These are phyloP conservation scores for Nothocercus nigrocapillus DNA, from an alignment of 2,113 vertebrate species.

Conservation along the genomic window DNA sequence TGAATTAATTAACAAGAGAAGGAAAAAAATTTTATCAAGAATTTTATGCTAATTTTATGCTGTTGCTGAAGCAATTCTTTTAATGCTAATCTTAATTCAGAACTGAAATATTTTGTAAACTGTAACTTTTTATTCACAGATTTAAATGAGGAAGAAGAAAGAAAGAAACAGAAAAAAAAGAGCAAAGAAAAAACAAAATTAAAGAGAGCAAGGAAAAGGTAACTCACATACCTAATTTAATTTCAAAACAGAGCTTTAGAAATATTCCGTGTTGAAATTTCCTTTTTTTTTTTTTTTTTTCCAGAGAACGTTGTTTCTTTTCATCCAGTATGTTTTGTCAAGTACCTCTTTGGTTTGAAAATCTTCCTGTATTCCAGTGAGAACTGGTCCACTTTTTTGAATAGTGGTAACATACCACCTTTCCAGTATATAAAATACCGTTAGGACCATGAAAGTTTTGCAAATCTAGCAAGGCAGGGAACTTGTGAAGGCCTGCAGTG, in stretches of 20 bases:
- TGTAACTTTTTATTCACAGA: slow-evolving; percentile 65
- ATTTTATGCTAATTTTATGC: neutral
- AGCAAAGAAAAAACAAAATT: slow-evolving; percentile 83
- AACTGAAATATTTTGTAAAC: neutral
- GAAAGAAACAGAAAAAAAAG: slow-evolving; percentile 86
- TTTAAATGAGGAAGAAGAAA: slow-evolving; percentile 82
- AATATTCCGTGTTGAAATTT: neutral
- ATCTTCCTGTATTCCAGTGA: neutral
- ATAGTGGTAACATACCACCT: neutral
- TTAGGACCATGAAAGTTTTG: neutral
- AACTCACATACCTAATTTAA: neutral
- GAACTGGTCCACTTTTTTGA: neutral
- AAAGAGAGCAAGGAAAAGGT: slow-evolving; percentile 90
- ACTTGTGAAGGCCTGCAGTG: neutral
- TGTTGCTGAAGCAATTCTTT: neutral
- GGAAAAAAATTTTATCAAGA: neutral
- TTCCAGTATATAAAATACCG: too few species aligned
- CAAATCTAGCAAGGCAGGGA: neutral
- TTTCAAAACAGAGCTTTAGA: neutral
- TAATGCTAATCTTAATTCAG: neutral
- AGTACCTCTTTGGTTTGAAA: neutral
- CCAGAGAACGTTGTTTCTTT: neutral
- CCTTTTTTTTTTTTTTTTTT: neutral
- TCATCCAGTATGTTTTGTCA: neutral
- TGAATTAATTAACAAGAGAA: neutral